These are phyloP conservation scores for Baccha elongata DNA, from an alignment of 2,888 invertebrate species.

Conservation along the genomic window DNA sequence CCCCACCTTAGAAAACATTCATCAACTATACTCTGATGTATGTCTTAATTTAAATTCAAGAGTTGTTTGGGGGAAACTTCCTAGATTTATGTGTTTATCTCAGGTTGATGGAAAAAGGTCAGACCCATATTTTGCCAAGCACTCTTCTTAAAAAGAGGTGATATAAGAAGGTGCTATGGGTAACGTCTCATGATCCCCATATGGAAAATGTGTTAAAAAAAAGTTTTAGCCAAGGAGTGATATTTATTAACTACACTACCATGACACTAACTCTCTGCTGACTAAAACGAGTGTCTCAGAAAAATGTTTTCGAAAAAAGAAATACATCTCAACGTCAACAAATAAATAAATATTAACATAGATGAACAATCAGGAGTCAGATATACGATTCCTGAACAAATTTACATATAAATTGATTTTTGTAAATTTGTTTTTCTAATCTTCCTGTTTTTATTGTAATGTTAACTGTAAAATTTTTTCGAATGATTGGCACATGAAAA, in stretches of 20 bases:
- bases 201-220: neutral
- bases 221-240: neutral
- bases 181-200: neutral
- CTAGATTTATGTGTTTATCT: constrained; percentile 18
- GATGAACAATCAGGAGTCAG: constrained; percentile 25
- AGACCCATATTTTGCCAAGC: neutral
- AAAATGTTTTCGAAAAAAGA: neutral
- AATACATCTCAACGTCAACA: constrained; percentile 4
- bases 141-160: neutral
- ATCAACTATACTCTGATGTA: neutral
- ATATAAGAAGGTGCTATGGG: neutral
- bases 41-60: constrained; percentile 24
- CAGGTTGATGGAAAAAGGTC: constrained; percentile 11
- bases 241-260: neutral
- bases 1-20: neutral
- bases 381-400: constrained; percentile 19
- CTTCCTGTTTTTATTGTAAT: neutral
- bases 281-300: neutral
- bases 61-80: neutral
- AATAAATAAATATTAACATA: constrained; percentile 26
- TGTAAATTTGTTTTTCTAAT: constrained; percentile 19
- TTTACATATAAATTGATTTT: constrained; percentile 62
- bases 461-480: neutral
- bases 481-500: neutral
- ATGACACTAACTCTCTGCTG: neutral